These are phyloP conservation scores for Esox lucius DNA, from an alignment of 2,797 vertebrate species.

Conservation along the genomic window DNA sequence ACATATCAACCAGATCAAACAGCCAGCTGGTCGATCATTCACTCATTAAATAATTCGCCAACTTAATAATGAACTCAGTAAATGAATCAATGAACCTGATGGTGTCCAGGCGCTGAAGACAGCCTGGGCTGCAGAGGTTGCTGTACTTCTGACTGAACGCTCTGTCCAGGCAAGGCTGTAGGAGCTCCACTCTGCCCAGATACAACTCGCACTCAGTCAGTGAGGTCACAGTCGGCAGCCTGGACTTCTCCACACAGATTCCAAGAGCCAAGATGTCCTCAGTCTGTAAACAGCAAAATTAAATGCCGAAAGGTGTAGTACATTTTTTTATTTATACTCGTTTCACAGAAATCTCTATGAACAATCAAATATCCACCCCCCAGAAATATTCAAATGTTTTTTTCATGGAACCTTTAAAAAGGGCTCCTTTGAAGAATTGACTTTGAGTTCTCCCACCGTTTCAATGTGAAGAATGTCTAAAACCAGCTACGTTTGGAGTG, in stretches of 20 bases:
- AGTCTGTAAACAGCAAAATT: constrained; percentile 44
- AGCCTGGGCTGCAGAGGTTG: constrained; percentile 54
- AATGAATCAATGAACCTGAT: constrained; percentile 57
- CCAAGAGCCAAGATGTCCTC: constrained; percentile 72
- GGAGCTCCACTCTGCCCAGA: constrained; percentile 60
- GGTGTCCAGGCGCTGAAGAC: constrained; percentile 58
- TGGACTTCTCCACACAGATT: constrained; percentile 65
- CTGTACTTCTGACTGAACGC: constrained; percentile 58
- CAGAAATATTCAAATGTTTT: not conserved
- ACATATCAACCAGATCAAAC: not conserved
- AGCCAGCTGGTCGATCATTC: not conserved
- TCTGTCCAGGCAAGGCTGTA: constrained; percentile 72
- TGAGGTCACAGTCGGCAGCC: constrained; percentile 51
- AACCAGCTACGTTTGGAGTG: too few relatives aligned
- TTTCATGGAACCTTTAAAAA: too few relatives aligned
- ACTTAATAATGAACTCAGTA: not conserved
- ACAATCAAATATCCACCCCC: too few relatives aligned
- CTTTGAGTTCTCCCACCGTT: too few relatives aligned
- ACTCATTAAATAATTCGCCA: not conserved
- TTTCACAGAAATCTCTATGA: too few relatives aligned
- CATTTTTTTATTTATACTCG: too few relatives aligned
- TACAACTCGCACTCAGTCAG: constrained; percentile 57
- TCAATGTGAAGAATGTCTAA: too few relatives aligned
- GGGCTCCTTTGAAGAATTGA: too few relatives aligned
- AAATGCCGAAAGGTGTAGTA: too few relatives aligned